Conservation (phyloP, 1,140 invertebrate genomes). For the Drepana arcuata region DNA sequence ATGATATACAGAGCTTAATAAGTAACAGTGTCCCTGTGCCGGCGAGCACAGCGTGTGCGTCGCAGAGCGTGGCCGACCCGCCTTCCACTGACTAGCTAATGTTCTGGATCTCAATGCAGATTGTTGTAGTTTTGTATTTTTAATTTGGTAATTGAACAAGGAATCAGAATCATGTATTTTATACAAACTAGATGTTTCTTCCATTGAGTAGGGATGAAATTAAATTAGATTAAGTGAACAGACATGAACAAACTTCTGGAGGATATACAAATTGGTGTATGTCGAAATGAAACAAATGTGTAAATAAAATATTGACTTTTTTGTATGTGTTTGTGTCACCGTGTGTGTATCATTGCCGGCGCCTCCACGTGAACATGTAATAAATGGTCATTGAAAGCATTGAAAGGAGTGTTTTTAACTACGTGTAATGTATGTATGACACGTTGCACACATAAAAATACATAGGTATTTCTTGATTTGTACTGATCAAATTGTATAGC, state of each 20-base stretch:
- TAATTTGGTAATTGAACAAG: slow-evolving; percentile 49
- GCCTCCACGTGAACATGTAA: too few species aligned
- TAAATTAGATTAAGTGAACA: slow-evolving; percentile 51
- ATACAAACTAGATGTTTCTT: slow-evolving; percentile 58
- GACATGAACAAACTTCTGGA: slow-evolving; percentile 64
- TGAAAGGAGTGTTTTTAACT: too few species aligned
- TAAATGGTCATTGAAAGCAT: too few species aligned
- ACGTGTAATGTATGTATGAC: too few species aligned
- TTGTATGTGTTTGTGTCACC: slow-evolving; percentile 25
- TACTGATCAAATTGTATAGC: too few species aligned
- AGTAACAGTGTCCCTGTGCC: slow-evolving; percentile 21
- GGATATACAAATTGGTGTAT: slow-evolving; percentile 59
- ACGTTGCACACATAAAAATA: too few species aligned
- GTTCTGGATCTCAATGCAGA: slow-evolving; percentile 62
- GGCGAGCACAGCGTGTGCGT: slow-evolving; percentile 19
- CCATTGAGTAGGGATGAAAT: slow-evolving; percentile 57
- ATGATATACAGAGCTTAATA: slow-evolving; percentile 51
- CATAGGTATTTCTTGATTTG: too few species aligned
- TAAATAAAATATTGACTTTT: slow-evolving; percentile 65
- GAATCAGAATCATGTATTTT: slow-evolving; percentile 68
- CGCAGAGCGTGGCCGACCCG: slow-evolving; percentile 17
- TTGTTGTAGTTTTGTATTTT: slow-evolving; percentile 61
- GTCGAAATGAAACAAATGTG: slow-evolving; percentile 58
- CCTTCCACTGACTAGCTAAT: slow-evolving; percentile 23
- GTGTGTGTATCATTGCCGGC: too few species aligned